These are phyloP conservation scores for Chaetophractus vellerosus DNA, from an alignment of 2,797 vertebrate genomes.

Conservation along the genomic window DNA sequence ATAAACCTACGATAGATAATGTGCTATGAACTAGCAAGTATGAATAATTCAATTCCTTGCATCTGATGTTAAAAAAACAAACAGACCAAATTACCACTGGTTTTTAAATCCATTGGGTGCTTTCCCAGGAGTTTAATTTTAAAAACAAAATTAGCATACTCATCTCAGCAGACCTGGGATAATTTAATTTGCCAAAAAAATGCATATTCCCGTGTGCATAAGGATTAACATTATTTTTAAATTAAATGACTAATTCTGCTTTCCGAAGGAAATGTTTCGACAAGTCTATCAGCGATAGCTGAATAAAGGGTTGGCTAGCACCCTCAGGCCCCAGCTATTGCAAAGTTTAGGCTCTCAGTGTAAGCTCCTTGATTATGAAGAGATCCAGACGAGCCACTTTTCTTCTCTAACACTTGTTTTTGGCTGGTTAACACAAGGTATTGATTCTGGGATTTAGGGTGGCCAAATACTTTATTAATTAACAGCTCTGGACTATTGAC, in stretches of 20 bases:
- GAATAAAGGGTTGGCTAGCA: background rate
- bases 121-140: background rate
- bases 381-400: background rate
- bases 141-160: slow-evolving; percentile 51
- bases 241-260: background rate
- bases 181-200: background rate
- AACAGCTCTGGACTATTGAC: slow-evolving; percentile 53
- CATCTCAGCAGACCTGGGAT: background rate
- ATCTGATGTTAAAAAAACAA: background rate
- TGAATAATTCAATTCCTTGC: background rate
- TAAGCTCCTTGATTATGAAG: background rate
- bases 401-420: background rate
- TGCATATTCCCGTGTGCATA: background rate
- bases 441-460: background rate
- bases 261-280: slow-evolving; percentile 8
- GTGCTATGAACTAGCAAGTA: background rate
- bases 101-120: background rate
- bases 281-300: background rate
- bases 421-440: background rate
- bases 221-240: background rate
- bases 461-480: slow-evolving; percentile 8
- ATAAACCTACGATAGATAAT: background rate
- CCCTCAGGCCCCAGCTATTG: rapidly evolving
- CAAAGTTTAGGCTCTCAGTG: background rate
- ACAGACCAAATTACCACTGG: background rate